These are phyloP conservation scores for Cranoglanis bouderius DNA, from an alignment of 2,113 vertebrate genomes.

Conservation along the genomic window DNA sequence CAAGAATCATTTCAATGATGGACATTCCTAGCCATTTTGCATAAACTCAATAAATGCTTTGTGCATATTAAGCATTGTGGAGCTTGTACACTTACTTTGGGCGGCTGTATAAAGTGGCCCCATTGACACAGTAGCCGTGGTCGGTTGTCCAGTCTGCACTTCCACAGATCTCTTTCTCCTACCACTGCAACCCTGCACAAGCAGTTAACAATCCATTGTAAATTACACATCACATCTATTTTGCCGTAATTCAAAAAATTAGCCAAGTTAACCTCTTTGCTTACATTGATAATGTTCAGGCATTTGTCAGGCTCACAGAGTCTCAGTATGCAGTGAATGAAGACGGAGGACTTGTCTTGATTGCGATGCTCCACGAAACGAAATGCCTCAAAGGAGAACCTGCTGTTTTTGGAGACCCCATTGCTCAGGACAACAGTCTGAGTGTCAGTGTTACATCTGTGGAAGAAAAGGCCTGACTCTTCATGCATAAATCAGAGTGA, in stretches of 20 bases:
- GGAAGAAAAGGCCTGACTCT: background rate
- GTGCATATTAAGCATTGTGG: background rate
- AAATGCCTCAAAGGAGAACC: conserved; percentile 77
- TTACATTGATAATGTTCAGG: conserved; percentile 63
- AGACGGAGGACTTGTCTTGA: conserved; percentile 69
- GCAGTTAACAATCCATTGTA: background rate
- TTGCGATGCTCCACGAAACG: conserved; percentile 73
- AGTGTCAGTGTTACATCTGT: conserved; percentile 63
- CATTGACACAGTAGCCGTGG: conserved; percentile 70
- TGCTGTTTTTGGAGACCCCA: conserved; percentile 60
- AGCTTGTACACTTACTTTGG: conserved; percentile 55
- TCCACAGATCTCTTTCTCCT: conserved; percentile 61
- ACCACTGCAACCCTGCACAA: conserved; percentile 63
- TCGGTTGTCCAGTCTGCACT: conserved; percentile 49
- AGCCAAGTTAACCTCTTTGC: conserved; percentile 3
- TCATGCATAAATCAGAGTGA: background rate
- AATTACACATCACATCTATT: background rate
- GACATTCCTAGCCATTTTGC: background rate
- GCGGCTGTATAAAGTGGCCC: conserved; percentile 71
- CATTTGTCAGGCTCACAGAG: conserved; percentile 75
- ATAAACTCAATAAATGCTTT: background rate
- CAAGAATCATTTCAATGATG: background rate
- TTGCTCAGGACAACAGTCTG: conserved; percentile 64
- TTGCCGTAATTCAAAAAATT: background rate
- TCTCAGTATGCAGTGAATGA: conserved; percentile 75